Percentiles rank a stretch among this genome's conserved stretches.
Conservation (phyloP, 2,797 vertebrate genomes). For the Botia almorhae region DNA sequence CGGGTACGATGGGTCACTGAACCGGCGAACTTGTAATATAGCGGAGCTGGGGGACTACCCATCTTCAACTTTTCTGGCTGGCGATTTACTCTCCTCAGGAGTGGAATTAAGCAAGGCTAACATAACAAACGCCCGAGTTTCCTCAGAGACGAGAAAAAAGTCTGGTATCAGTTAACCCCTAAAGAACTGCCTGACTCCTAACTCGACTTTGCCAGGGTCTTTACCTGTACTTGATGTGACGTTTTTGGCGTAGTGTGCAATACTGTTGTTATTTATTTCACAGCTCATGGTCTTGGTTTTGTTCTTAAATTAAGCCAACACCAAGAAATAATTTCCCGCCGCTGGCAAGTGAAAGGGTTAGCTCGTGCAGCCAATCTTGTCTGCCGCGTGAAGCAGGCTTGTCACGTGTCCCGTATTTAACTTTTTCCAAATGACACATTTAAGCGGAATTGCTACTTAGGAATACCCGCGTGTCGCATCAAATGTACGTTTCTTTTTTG, state of each 20-base stretch:
- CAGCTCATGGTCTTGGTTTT: neutral
- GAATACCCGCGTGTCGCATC: neutral
- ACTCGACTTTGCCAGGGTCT: neutral
- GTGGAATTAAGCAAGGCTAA: constrained; percentile 6
- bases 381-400: constrained; percentile 9
- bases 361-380: constrained; percentile 18
- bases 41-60: neutral
- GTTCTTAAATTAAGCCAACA: neutral
- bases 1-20: constrained; percentile 43
- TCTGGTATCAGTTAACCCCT: constrained; percentile 39
- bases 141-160: constrained; percentile 15
- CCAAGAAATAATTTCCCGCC: neutral
- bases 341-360: constrained; percentile 40
- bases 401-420: constrained; percentile 49
- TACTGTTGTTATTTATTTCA: neutral
- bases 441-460: neutral
- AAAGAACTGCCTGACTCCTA: constrained; percentile 1
- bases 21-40: constrained; percentile 59
- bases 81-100: constrained; percentile 3
- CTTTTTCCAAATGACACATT: constrained; percentile 40
- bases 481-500: neutral
- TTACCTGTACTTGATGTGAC: neutral
- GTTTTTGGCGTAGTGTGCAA: neutral
- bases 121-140: constrained; percentile 42
- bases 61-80: constrained; percentile 35